Evolutionary conservation across 2,113 vertebrate genomes (phyloP).

Genomic region (Chaetorhynchus papuensis): DNA sequence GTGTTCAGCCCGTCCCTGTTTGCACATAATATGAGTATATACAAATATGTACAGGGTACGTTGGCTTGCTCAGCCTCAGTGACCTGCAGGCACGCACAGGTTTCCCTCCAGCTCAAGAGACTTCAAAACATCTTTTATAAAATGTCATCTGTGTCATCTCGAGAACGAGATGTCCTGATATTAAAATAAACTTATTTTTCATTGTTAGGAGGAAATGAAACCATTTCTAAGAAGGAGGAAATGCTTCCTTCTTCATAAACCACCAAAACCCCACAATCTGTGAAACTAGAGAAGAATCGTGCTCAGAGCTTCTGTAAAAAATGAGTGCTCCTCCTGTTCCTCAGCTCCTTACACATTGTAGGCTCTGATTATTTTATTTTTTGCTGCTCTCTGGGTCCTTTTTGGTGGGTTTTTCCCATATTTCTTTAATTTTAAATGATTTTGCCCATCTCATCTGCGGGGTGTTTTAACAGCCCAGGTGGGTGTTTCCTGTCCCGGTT

Average conservation of each 20-base stretch:
- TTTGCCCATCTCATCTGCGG: rapidly evolving
- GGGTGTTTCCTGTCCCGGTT: background rate
- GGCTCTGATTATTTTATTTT: background rate
- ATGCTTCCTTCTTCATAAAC: background rate
- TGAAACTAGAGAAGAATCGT: background rate
- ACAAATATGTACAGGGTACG: rapidly evolving
- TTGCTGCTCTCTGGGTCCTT: background rate
- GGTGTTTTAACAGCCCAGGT: rapidly evolving
- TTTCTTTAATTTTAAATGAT: background rate
- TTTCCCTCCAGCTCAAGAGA: background rate
- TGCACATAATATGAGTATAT: rapidly evolving
- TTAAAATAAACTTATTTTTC: background rate
- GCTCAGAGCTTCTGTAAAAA: background rate
- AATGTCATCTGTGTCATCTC: background rate
- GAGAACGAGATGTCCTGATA: background rate
- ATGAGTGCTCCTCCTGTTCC: background rate
- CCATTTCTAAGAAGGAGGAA: background rate
- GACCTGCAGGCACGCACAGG: background rate
- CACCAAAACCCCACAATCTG: rapidly evolving
- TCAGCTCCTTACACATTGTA: background rate
- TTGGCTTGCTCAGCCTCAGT: background rate
- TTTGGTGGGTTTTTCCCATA: background rate
- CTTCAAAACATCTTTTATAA: background rate
- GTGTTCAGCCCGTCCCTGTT: background rate
- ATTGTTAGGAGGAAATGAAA: background rate